Evolutionary conservation across 1,140 invertebrate genomes (phyloP).

Genomic region (Panagrolaimus sp.): DNA sequence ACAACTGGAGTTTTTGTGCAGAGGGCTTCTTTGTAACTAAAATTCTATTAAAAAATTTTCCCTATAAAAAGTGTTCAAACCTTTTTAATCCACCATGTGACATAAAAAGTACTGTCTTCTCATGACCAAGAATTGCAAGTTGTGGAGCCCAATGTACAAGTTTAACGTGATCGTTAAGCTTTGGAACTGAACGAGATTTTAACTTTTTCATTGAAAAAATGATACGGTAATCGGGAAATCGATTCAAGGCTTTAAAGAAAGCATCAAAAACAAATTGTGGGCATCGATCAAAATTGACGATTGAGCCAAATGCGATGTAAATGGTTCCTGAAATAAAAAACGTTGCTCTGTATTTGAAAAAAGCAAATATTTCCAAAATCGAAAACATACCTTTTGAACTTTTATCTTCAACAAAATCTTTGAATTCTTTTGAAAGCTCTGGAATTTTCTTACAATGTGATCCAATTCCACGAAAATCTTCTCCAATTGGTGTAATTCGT

Average conservation of each 20-base stretch:
- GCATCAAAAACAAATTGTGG: constrained; percentile 3
- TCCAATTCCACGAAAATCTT: constrained; percentile 1
- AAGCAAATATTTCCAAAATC: too few species aligned
- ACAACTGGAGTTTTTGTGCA: constrained; percentile 12
- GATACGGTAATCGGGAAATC: not conserved
- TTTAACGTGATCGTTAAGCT: constrained; percentile 3
- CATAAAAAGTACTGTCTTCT: constrained; percentile 6
- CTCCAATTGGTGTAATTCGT: not conserved
- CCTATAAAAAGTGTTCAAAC: not conserved
- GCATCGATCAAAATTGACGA: not conserved
- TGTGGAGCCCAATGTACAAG: constrained; percentile 17
- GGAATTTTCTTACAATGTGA: not conserved
- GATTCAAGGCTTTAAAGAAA: constrained; percentile 13
- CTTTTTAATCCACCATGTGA: constrained; percentile 17
- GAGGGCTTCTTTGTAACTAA: constrained; percentile 14
- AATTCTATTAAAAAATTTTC: not conserved
- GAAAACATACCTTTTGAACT: constrained; percentile 28
- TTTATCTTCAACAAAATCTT: constrained; percentile 20
- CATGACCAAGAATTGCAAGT: constrained; percentile 11
- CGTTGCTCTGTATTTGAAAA: too few species aligned
- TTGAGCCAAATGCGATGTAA: constrained; percentile 17
- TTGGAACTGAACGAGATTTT: not conserved
- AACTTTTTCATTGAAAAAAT: not conserved
- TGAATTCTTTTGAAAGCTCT: not conserved
- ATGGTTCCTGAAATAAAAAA: constrained; percentile 24